Evolutionary conservation across 2,797 vertebrate species (phyloP).

Genomic region (Oreonectes daqikongensis): DNA sequence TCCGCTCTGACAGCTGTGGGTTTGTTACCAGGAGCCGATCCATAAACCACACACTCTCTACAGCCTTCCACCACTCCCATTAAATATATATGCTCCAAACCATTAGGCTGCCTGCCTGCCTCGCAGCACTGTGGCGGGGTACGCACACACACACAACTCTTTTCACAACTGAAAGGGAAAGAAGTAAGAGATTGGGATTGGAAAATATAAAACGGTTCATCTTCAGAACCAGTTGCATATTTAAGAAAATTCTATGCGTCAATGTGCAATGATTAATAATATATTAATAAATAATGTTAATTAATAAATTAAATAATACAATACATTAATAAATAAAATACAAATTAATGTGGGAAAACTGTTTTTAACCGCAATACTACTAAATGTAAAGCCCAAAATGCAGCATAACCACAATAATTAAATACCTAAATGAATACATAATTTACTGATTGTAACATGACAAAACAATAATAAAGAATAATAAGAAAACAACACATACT

Average conservation of each 20-base stretch:
- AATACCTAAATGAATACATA: neutral
- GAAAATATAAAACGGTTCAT: neutral
- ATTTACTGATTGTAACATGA: neutral
- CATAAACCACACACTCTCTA: constrained; percentile 60
- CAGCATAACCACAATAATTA: neutral
- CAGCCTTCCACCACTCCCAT: constrained; percentile 59
- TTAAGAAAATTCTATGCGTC: neutral
- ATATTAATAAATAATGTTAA: too few species aligned
- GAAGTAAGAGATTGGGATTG: constrained; percentile 14
- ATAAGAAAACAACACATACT: too few species aligned
- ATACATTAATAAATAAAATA: too few species aligned
- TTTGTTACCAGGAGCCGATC: constrained; percentile 63
- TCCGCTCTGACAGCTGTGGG: constrained; percentile 63
- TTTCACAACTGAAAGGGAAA: constrained; percentile 20
- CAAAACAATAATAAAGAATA: too few species aligned
- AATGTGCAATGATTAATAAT: neutral
- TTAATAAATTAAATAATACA: too few species aligned
- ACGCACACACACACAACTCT: constrained; percentile 35
- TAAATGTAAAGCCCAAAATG: neutral
- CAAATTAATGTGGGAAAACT: too few species aligned
- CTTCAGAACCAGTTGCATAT: neutral
- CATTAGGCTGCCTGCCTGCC: constrained; percentile 61
- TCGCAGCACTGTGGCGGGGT: constrained; percentile 48
- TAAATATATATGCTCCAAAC: constrained; percentile 68
- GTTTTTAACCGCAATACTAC: neutral